These are phyloP conservation scores for Antrozous pallidus DNA, from an alignment of 2,797 vertebrate species.

Conservation along the genomic window DNA sequence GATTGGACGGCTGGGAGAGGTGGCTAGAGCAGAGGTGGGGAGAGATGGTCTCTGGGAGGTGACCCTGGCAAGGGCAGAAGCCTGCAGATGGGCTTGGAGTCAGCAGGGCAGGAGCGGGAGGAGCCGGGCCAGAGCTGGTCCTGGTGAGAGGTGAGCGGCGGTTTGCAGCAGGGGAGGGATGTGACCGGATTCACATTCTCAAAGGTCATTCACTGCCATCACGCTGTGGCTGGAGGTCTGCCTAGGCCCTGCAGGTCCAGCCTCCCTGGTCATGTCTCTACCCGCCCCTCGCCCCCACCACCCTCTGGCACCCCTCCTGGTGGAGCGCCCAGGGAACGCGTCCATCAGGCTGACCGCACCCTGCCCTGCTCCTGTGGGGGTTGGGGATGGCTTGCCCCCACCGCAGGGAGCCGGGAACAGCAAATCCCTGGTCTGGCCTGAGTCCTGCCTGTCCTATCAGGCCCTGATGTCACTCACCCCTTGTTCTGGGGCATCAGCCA, in stretches of 20 bases:
- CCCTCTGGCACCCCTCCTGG: background rate
- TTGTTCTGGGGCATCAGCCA: background rate
- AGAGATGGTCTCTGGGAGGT: background rate
- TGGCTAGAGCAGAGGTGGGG: background rate
- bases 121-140: rapidly evolving
- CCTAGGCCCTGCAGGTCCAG: background rate
- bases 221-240: background rate
- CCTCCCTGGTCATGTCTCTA: background rate
- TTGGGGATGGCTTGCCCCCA: background rate
- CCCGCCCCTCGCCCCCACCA: rapidly evolving
- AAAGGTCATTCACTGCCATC: rapidly evolving
- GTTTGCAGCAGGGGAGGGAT: background rate
- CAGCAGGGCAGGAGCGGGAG: background rate
- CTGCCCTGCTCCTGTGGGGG: background rate
- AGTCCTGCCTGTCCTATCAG: background rate
- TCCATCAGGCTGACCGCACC: background rate
- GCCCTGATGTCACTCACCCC: background rate
- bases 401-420: slow-evolving; percentile 3
- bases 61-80: rapidly evolving
- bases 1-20: rapidly evolving
- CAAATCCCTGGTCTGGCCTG: slow-evolving; percentile 23
- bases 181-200: rapidly evolving
- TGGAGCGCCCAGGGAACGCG: background rate
- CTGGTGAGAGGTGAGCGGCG: background rate
- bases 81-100: background rate